Evolutionary conservation across 2,888 invertebrate species (phyloP).

Genomic region (Ophion costatus): DNA sequence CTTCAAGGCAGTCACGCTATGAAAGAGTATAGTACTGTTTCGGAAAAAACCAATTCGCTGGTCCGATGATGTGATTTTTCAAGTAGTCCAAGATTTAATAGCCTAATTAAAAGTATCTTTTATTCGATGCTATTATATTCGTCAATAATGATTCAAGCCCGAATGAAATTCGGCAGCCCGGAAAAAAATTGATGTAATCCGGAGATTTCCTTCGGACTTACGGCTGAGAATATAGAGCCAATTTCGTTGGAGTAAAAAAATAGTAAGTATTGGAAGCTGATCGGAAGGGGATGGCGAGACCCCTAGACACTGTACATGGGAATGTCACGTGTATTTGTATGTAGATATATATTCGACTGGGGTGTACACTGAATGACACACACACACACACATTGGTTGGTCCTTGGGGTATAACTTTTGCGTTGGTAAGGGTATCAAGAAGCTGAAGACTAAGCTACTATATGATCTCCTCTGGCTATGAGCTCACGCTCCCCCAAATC

Average conservation of each 20-base stretch:
- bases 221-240: not conserved
- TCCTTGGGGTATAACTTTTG: conserved; percentile 63
- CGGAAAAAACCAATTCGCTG: too few relatives aligned
- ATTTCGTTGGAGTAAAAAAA: not conserved
- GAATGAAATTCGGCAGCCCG: not conserved
- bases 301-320: not conserved
- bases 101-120: too few relatives aligned
- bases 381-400: too few relatives aligned
- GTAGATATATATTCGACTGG: too few relatives aligned
- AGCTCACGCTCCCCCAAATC: conserved; percentile 38
- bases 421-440: conserved; percentile 41
- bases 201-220: too few relatives aligned
- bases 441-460: conserved; percentile 52
- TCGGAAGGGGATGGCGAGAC: not conserved
- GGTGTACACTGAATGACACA: too few relatives aligned
- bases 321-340: too few relatives aligned
- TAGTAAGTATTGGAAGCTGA: not conserved
- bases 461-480: conserved; percentile 42
- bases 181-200: not conserved
- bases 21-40: too few relatives aligned
- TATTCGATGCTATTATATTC: too few relatives aligned
- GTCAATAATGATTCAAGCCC: not conserved
- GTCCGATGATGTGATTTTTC: too few relatives aligned
- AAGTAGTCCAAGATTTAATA: too few relatives aligned
- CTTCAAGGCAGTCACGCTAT: too few relatives aligned